Evolutionary conservation across 2,113 vertebrate genomes (phyloP).

Genomic region (Thalassarche chlororhynchos): DNA sequence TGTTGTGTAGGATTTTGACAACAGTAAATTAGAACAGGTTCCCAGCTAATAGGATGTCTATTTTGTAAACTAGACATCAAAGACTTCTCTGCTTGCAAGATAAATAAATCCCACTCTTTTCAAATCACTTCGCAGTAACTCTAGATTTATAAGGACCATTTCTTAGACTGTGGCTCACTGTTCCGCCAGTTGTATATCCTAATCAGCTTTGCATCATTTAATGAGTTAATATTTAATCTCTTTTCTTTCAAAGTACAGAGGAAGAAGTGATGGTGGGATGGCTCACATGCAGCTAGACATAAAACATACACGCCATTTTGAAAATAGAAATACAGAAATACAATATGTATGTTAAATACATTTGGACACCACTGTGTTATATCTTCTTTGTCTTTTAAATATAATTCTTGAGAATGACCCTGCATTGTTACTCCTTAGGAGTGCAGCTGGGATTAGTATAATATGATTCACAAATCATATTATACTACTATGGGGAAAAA

Average conservation of each 20-base stretch:
- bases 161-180: background rate
- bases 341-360: background rate
- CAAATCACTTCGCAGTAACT: background rate
- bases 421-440: background rate
- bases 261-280: background rate
- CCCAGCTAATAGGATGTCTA: background rate
- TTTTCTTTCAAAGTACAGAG: background rate
- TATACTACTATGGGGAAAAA: no score
- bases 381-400: background rate
- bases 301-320: background rate
- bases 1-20: background rate
- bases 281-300: background rate
- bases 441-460: background rate
- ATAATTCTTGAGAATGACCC: background rate
- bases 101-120: background rate
- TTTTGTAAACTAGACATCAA: background rate
- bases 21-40: slow-evolving; percentile 22
- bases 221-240: background rate
- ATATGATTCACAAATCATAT: background rate
- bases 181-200: background rate
- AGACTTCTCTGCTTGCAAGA: background rate
- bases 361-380: background rate
- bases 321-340: background rate
- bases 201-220: background rate
- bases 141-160: background rate